Base-by-base conservation (phyloP, 30 jellyfish, hydroid and myxozoan genomes). In the Aurelia sp. region DNA sequence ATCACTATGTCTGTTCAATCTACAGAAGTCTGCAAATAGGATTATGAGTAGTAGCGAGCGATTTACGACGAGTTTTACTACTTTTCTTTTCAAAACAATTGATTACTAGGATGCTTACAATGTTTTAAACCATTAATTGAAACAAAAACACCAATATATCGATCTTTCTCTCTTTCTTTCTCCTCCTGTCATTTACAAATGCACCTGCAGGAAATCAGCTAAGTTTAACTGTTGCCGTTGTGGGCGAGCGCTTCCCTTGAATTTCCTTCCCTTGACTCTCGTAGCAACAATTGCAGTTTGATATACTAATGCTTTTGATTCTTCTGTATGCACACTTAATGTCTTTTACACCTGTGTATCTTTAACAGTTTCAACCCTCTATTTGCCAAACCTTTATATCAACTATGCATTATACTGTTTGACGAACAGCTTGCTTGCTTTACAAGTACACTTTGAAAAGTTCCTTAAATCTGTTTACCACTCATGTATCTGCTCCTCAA, bases 1-100 rank as follows among this genome's bases (percentile, higher is more conserved):
- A 72, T 82, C 92, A 82, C 86, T 69, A 82, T 82, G 80, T 70
- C 83, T 59, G 69, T 74, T 81, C 55, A 44, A 44, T 53, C 84
- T 19, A 21, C 91, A 81, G 65, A 81, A 44, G 15, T 53, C 91
- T 19, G 11, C 91, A 81, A 81, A 81, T 67, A 75, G 78, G 91
- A 81, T 81, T 81, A 81, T 75, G 6, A 64, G 30, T 21, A 13
- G 57, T 38, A 31, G 72, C 73, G 90, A 66, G 27, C 40, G 90
- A 82, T 66, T 79, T 79, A 79, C 63, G 81, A 21, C n/a, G 38
- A 20, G 74, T 79, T 44, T 63, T 62, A 79, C 81, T 63, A 79
- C 82, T 79, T 63, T 2, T 52, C 65, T 76, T 57, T 76, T 76
- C 87, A 76, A 58, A 59, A 60, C 76, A 76, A 58, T 48, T 60